phyloP scores from a whole-genome alignment of 2,888 invertebrate species.

The Drosophila siamana region DNA sequence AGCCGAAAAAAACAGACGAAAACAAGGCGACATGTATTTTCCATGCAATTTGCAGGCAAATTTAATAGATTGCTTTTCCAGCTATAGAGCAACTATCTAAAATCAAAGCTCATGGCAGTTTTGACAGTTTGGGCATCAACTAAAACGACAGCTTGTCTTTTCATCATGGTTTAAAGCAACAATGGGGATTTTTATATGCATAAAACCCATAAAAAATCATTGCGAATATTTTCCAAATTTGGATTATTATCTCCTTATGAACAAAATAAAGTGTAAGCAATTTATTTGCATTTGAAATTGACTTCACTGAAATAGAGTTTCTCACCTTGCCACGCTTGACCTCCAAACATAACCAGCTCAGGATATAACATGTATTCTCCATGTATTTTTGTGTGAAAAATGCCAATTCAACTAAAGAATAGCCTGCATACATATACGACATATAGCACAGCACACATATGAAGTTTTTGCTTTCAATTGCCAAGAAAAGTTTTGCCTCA shows the following conservation, averaged over 20 bases:
- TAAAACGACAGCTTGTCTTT: background rate
- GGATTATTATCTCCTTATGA: too few species aligned
- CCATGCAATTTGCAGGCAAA: constrained; percentile 2
- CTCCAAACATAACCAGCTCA: constrained; percentile 30
- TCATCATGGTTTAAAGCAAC: too few species aligned
- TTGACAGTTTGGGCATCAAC: background rate
- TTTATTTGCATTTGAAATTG: background rate
- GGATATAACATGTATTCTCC: constrained; percentile 22
- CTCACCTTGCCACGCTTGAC: constrained; percentile 37
- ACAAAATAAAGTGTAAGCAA: too few species aligned
- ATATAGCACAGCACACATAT: constrained; percentile 7
- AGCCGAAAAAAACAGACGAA: constrained; percentile 1
- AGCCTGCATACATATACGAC: constrained; percentile 31
- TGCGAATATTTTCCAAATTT: too few species aligned
- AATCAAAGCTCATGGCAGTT: background rate
- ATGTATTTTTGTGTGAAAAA: constrained; percentile 52
- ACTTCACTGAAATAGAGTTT: background rate
- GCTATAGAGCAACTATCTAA: background rate
- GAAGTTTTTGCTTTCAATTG: constrained; percentile 68
- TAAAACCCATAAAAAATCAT: too few species aligned
- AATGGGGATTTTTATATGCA: too few species aligned
- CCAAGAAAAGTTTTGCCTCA: constrained; percentile 71
- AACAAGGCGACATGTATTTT: background rate
- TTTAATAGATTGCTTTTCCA: constrained; percentile 8
- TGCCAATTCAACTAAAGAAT: constrained; percentile 51